Evolutionary conservation across 2,113 vertebrate genomes (phyloP).

Genomic region (Mastomys natalensis): DNA sequence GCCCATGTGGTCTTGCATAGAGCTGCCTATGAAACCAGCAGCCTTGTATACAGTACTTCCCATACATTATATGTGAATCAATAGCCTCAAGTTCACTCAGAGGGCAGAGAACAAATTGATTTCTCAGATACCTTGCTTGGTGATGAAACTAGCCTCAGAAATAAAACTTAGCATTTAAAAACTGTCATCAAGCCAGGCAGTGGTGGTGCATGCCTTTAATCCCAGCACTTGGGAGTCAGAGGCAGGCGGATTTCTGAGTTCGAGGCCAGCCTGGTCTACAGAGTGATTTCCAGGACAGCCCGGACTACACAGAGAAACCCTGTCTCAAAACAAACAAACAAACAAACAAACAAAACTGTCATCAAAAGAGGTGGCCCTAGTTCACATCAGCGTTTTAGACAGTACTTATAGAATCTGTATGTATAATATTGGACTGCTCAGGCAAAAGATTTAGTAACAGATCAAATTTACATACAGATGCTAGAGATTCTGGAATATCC

Average conservation of each 20-base stretch:
- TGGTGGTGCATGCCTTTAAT: no score
- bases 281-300: no score
- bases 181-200: slow-evolving; percentile 11
- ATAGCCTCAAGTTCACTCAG: background rate
- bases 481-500: background rate
- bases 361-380: background rate
- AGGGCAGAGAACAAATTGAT: background rate
- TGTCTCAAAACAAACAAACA: no score
- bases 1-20: background rate
- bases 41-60: background rate
- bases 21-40: background rate
- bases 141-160: slow-evolving; percentile 1
- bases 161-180: slow-evolving; percentile 10
- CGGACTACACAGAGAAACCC: no score
- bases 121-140: slow-evolving; percentile 47
- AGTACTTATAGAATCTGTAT: background rate
- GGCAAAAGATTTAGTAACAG: slow-evolving; percentile 24
- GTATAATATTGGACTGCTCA: background rate
- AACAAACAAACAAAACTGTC: no score
- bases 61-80: background rate
- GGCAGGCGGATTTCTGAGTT: no score
- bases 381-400: background rate
- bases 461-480: slow-evolving; percentile 16
- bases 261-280: no score
- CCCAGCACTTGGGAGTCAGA: no score